Percentiles rank a stretch among this genome's conserved stretches.
phyloP scores from a whole-genome alignment of 2,113 vertebrate species.

The Notothenia coriiceps region DNA sequence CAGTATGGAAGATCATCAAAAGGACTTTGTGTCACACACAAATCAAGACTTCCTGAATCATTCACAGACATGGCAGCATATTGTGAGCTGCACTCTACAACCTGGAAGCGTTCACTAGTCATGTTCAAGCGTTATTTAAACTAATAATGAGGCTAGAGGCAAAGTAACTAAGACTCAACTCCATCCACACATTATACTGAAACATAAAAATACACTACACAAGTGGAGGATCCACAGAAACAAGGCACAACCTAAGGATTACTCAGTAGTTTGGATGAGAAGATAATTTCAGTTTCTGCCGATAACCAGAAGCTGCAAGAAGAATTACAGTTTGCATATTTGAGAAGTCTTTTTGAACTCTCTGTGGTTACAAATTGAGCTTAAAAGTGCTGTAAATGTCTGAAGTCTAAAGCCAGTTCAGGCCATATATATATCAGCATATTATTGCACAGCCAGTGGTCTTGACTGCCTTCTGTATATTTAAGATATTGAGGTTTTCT shows the following conservation, averaged over 20 bases:
- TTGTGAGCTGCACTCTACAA: background rate
- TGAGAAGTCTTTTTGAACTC: background rate
- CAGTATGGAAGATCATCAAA: background rate
- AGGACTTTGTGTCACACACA: constrained; percentile 20
- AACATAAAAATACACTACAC: constrained; percentile 3
- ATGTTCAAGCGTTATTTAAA: background rate
- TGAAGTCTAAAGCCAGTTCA: background rate
- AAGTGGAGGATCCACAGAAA: constrained; percentile 17
- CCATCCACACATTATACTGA: background rate
- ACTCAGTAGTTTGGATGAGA: constrained; percentile 11
- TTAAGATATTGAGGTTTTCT: background rate
- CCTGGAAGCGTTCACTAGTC: constrained; percentile 4
- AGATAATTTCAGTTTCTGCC: background rate
- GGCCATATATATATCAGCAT: background rate
- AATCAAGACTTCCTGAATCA: background rate
- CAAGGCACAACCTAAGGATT: constrained; percentile 50
- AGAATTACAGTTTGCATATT: background rate
- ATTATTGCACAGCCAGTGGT: constrained; percentile 44
- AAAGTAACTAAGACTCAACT: constrained; percentile 3
- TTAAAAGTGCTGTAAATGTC: background rate
- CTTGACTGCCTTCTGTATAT: background rate
- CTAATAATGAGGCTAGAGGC: constrained; percentile 24
- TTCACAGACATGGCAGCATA: constrained; percentile 13
- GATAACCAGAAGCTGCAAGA: background rate
- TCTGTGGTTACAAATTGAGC: background rate